Evolutionary conservation across 2,113 vertebrate species (phyloP), one percentile per base, ranked within the genome.

Genomic region (Cettia cetti): DNA sequence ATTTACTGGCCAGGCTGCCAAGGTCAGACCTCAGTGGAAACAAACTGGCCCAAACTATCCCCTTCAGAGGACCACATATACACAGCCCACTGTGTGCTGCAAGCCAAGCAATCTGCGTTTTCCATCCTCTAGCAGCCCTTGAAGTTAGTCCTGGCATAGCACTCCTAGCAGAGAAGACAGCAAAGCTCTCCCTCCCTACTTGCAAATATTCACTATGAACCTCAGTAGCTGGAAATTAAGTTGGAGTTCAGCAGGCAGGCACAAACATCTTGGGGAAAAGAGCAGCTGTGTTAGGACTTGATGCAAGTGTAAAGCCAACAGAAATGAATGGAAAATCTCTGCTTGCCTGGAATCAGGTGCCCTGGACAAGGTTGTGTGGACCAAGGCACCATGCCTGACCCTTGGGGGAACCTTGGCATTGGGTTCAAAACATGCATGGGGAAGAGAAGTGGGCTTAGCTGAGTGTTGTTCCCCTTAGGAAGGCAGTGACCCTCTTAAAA

Each of bases 391-490:
- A 2, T 1, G 1, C 52, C 40, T 63, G 39, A 52, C 37, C 20
- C 61, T 11, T 44, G 5, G 24, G 40, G 12, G 10, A 35, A 64
- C 35, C 40, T 56, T 3, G 2, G n/a, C 0, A 0, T 1, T 72
- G 35, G 60, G 39, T 59, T 94, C 86, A 61, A 66, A 89, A 79
- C 6, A 31, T 3, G 42, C 26, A 26, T 4, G 10, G 28, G 33
- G 33, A 85, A 50, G 35, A 86, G 20, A 71, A 56, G 20, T 0
- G 2, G 20, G 33, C 65, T 90, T 45, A 76, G 60, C 64, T 37
- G 28, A 61, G 59, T 20, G 18, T 40, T 60, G 53, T 39, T 60
- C 23, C 68, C 42, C 30, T 45, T 52, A 27, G 64, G 83, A 72
- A 92, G 42, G 27, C 61, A 74, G 23, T 1, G 3, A 39, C 35